Evolutionary conservation across 1,140 invertebrate genomes (phyloP).

Genomic region (Neelides sp.): DNA sequence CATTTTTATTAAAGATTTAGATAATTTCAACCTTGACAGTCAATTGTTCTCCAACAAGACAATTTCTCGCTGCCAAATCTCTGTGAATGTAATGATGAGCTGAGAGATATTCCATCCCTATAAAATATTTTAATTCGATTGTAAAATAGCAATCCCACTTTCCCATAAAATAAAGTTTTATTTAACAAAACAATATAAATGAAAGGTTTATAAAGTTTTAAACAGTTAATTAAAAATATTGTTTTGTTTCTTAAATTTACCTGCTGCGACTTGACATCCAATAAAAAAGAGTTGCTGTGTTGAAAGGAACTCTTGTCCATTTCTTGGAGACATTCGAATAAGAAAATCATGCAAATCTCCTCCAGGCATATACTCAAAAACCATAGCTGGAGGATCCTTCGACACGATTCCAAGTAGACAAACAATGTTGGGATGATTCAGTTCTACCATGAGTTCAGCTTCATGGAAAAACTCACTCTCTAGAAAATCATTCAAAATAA

Average conservation of each 20-base stretch:
- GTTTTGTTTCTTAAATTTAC: too few species aligned
- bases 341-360: conserved; percentile 92
- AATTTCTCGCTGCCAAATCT: conserved; percentile 91
- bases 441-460: conserved; percentile 81
- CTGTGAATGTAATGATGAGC: conserved; percentile 92
- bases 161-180: too few species aligned
- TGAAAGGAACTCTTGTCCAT: conserved; percentile 41
- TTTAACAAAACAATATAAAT: too few species aligned
- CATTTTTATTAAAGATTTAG: too few species aligned
- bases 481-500: conserved; percentile 2
- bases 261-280: conserved; percentile 79
- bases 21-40: too few species aligned
- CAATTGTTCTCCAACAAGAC: conserved; percentile 67
- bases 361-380: conserved; percentile 89
- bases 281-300: conserved; percentile 50
- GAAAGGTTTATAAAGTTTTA: too few species aligned
- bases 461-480: conserved; percentile 36
- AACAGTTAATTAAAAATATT: too few species aligned
- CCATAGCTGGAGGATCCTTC: conserved; percentile 82
- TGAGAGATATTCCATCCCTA: conserved; percentile 91
- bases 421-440: conserved; percentile 90
- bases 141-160: too few species aligned
- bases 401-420: conserved; percentile 83
- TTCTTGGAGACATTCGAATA: conserved; percentile 68
- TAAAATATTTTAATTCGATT: conserved; percentile 14